Conservation (phyloP, 2,888 invertebrate genomes). For the Thymelicus sylvestris region DNA sequence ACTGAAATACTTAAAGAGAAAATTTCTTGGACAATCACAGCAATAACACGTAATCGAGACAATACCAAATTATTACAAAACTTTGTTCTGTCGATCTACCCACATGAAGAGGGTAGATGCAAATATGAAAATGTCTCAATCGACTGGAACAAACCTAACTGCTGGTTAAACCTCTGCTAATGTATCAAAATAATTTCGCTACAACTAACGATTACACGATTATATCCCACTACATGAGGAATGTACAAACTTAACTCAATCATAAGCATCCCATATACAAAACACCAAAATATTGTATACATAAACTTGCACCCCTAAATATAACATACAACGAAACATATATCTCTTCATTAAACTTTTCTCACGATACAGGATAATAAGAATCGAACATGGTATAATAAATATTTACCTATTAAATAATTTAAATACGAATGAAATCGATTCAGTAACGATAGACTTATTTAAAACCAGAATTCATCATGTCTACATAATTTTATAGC, state of each 20-base stretch:
- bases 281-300: slow-evolving; percentile 9
- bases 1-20: background rate
- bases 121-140: slow-evolving; percentile 23
- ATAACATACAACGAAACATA: slow-evolving; percentile 15
- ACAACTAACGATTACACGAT: slow-evolving; percentile 28
- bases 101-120: slow-evolving; percentile 3
- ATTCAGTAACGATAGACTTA: background rate
- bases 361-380: background rate
- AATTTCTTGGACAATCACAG: background rate
- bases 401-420: background rate
- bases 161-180: background rate
- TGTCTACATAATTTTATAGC: background rate
- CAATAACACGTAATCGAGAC: slow-evolving; percentile 1
- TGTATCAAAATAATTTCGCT: slow-evolving; percentile 24
- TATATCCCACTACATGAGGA: slow-evolving; percentile 52
- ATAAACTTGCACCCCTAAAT: slow-evolving; percentile 11
- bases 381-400: background rate
- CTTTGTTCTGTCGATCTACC: slow-evolving; percentile 3
- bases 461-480: background rate
- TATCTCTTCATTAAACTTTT: slow-evolving; percentile 3
- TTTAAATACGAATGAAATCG: background rate
- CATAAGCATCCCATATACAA: slow-evolving; percentile 22
- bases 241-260: slow-evolving; percentile 71
- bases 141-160: slow-evolving; percentile 10
- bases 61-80: slow-evolving; percentile 2